A percentile compares a stretch with the other conserved stretches of the same genome.
phyloP scores from a whole-genome alignment of 2,113 vertebrate species.

The Zeus faber region DNA sequence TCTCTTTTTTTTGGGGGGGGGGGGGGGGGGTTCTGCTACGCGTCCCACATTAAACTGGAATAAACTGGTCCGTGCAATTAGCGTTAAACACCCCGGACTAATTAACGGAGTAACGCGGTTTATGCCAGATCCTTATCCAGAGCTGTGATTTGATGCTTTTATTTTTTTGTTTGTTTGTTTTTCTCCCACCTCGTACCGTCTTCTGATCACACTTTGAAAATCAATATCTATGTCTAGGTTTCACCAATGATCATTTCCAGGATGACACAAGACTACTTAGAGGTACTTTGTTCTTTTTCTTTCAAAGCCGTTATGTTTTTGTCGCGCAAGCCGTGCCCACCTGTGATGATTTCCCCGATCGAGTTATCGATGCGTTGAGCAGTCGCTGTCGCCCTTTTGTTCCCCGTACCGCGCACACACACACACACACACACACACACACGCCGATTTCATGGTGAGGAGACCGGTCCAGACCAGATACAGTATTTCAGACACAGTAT shows the following conservation, averaged over 20 bases:
- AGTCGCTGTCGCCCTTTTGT: neutral
- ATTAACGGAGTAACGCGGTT: conserved; percentile 37
- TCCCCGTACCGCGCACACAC: neutral
- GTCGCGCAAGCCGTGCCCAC: no score
- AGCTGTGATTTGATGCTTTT: conserved; percentile 50
- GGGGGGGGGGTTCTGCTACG: conserved; percentile 39
- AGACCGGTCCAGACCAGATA: no score
- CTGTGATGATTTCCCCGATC: no score
- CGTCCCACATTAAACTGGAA: conserved; percentile 73
- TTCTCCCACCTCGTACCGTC: neutral
- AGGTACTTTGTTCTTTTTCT: no score
- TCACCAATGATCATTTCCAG: conserved; percentile 84
- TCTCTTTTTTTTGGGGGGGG: no score
- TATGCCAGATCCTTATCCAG: conserved; percentile 54
- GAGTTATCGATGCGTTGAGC: no score
- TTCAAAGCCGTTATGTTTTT: no score
- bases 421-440: neutral
- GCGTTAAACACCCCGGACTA: no score
- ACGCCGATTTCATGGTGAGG: no score
- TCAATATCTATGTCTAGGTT: conserved; percentile 81
- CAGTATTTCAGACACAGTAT: no score
- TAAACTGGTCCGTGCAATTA: conserved; percentile 50
- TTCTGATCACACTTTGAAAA: conserved; percentile 65
- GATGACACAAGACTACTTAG: conserved; percentile 82
- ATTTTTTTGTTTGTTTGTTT: conserved; percentile 28